Evolutionary conservation across 2,113 vertebrate genomes (phyloP).

Genomic region (Actenoides lindsayi): DNA sequence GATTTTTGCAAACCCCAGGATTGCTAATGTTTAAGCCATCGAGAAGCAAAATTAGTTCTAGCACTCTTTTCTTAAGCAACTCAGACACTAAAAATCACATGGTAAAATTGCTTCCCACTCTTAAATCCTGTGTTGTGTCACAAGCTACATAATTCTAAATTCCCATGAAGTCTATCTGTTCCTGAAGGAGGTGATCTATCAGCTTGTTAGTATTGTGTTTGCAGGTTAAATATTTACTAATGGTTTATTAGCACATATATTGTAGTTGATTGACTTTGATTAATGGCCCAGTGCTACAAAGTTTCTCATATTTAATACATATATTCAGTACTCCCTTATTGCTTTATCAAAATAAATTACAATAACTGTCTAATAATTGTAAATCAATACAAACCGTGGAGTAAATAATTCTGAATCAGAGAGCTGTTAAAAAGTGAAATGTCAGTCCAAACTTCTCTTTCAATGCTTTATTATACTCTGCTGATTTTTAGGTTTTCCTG

Average conservation of each 20-base stretch:
- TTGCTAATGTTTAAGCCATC: neutral
- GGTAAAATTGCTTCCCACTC: neutral
- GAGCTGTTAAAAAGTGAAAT: constrained; percentile 31
- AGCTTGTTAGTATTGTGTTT: neutral
- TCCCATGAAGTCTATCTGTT: neutral
- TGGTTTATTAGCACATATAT: constrained; percentile 22
- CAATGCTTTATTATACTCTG: neutral
- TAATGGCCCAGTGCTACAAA: neutral
- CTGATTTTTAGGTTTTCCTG: neutral
- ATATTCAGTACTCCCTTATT: constrained; percentile 38
- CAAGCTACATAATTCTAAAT: constrained; percentile 1
- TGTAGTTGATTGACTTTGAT: constrained; percentile 28
- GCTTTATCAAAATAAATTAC: constrained; percentile 66
- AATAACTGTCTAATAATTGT: constrained; percentile 52
- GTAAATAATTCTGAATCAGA: constrained; percentile 50
- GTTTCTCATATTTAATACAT: constrained; percentile 47
- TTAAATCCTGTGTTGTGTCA: neutral
- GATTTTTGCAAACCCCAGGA: neutral
- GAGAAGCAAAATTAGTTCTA: neutral
- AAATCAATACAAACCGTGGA: constrained; percentile 58
- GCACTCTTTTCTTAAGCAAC: neutral
- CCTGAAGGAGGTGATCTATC: neutral
- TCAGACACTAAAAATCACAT: neutral
- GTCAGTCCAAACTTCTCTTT: neutral
- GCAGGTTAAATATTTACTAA: constrained; percentile 53